Base-by-base conservation (phyloP, 2,113 vertebrate species). In the Opisthocomus hoazin region DNA sequence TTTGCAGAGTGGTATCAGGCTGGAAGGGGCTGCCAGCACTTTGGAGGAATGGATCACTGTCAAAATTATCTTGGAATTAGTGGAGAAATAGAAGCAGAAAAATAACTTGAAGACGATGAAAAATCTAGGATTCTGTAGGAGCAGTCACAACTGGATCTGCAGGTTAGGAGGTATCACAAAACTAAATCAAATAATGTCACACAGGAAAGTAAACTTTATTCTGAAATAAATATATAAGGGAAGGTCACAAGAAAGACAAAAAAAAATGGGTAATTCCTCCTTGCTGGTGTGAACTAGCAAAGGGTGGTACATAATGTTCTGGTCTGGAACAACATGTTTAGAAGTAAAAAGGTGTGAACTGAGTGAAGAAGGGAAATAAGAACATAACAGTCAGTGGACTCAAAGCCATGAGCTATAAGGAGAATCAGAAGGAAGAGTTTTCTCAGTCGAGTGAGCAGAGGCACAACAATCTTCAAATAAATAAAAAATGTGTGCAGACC, bases 21-120 rank as follows among this genome's bases (percentile, higher is more conserved):
- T 79, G 29, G 82, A 93, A 90, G 26, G 37, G 18, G 7, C 84
- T 90, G 57, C 53, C 87, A 80, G 71, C 5, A 60, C 34, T 84
- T 70, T 69, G 76, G 91, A 94, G 48, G 36, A 88, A 95, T 86
- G 80, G 57, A 89, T 94, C 93, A 90, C 54, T 92, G 93, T 90
- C 93, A 95, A 89, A 84, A 84, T 73, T 76, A 64, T 83, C 45
- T 48, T 69, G 27, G 69, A 92, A 80, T 80, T 83, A 80, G 39
- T 84, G 54, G 27, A 83, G 71, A 90, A 89, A 90, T 30, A 69
- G 54, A 86, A 45, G 27, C 21, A 88, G 36, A 83, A 90, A 73
- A 61, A 80, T 76, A 84, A 69, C 26, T 73, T 30, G 83, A 83
- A 76, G 79, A 68, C 7, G 3, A 23, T 51, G 24, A 82, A 93